Base-by-base conservation (phyloP, 2,113 vertebrate genomes). In the Puntigrus tetrazona region DNA sequence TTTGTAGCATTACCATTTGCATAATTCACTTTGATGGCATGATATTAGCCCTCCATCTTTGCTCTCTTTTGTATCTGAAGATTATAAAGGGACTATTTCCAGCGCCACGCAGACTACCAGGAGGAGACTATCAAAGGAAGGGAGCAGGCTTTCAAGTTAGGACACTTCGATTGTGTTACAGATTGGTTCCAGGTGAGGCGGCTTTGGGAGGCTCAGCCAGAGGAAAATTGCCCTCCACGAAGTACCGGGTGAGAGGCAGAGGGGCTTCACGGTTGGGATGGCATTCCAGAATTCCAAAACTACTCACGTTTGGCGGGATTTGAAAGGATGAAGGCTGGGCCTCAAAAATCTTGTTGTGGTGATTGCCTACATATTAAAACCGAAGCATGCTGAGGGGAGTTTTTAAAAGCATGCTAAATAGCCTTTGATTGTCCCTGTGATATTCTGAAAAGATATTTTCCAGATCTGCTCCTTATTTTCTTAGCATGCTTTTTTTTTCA, bases 131-230 rank as follows among this genome's bases (percentile, higher is more conserved):
- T 95, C 94, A 95, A 95, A 96, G 92, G 75, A 89, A 93, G 91
- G 88, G 91, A 92, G 91, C 91, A 89, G 92, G 93, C 93, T 96
- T 96, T 96, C 94, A 90, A 36, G 94, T 94, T 91, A 92, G 95
- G 93, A 94, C 93, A 93, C 93, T 94, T 94, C 93, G 93, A 93
- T 93, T 93, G 88, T 94, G 91, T 95, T 95, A 94, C 86, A 95
- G 93, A 96, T 95, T 95, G 92, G 92, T 97, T 97, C 95, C 95
- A 96, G 95, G 95, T 95, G 94, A 95, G 90, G 92, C 91, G 91
- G 94, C 94, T 95, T 95, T 94, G 90, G 90, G 89, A 93, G 92
- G 90, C 93, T 93, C 93, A 92, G 93, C 91, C 86, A 87, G 92
- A 93, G 93, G 94, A 94, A 94, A 94, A 94, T 94, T 94, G 92